Evolutionary conservation across 92 coral and sea anemone species (phyloP), one percentile per base, ranked within the genome.

Genomic region (Virgularia gustaviana): DNA sequence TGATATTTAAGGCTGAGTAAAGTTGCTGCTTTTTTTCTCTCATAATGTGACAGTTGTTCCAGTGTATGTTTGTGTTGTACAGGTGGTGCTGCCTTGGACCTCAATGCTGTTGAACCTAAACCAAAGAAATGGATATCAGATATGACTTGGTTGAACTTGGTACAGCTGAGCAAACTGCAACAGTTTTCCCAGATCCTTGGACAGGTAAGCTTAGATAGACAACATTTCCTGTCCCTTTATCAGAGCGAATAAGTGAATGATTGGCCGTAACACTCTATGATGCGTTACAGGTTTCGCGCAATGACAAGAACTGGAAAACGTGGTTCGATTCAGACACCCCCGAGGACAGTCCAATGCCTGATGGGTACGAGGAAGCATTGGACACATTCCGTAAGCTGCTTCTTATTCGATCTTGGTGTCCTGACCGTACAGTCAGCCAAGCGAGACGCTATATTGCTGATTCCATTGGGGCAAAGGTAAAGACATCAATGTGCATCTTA

Each of bases 111-210:
- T 61, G 96, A 94, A 77, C 95, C 99, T 47, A 94, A 94, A 52
- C 99, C 99, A 20, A 94, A 94, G 87, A 94, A 94, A 73, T 94
- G 99, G 99, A 94, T 94, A 66, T 83, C 90, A 16, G 99, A 94
- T 70, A 72, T 94, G 85, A 94, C 99, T 2, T 94, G 99, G 99
- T 65, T 94, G 84, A 94, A 94, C 72, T 75, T 94, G 49, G 99
- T 94, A 36, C 90, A 88, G 29, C 85, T 94, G 53, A 94, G 99
- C 65, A 85, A 86, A 65, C 78, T 94, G 10, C 96, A 96, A 34
- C 99, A 94, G 77, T 94, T 94, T 60, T 87, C 96, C 11, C 96
- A 94, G 73, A 91, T 94, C n/a, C 81, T 94, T 11, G 99, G 99
- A 54, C 99, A 94, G 96, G 97, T 86, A 34, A 36, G 30, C 22